Evolutionary conservation across 2,113 vertebrate genomes (phyloP).

Genomic region (Nothocercus nigrocapillus): DNA sequence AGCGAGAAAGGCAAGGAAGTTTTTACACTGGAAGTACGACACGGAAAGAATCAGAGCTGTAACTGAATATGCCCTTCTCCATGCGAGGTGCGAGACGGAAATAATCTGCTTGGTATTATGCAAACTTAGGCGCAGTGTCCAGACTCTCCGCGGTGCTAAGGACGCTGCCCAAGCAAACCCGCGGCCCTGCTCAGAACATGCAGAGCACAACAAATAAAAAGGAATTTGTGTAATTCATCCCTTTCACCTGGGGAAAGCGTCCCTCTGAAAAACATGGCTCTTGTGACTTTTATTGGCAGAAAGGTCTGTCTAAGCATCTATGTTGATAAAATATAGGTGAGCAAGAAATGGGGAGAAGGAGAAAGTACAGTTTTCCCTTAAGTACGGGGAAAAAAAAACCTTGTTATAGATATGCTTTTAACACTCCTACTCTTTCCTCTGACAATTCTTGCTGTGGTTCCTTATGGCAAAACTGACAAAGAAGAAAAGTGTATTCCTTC

Average conservation of each 20-base stretch:
- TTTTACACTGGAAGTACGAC: neutral
- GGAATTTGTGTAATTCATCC: neutral
- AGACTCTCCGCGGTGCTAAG: neutral
- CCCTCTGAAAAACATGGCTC: neutral
- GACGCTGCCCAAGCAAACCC: neutral
- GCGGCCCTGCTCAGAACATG: neutral
- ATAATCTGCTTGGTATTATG: neutral
- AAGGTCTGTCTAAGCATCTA: neutral
- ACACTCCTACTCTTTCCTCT: neutral
- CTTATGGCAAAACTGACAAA: neutral
- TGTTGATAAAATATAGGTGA: neutral
- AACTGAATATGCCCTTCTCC: neutral
- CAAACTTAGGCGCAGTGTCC: neutral
- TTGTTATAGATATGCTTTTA: neutral
- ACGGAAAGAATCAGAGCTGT: neutral
- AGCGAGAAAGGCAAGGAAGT: neutral
- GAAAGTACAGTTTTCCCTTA: accelerated
- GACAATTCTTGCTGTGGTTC: neutral
- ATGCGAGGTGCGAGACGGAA: neutral
- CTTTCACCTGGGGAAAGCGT: neutral
- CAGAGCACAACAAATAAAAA: neutral
- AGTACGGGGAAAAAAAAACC: neutral
- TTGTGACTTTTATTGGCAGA: neutral
- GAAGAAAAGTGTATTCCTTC: neutral
- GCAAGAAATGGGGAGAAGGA: neutral